Evolutionary conservation across 2,113 vertebrate genomes (phyloP).

Genomic region (Lophotis ruficrista): DNA sequence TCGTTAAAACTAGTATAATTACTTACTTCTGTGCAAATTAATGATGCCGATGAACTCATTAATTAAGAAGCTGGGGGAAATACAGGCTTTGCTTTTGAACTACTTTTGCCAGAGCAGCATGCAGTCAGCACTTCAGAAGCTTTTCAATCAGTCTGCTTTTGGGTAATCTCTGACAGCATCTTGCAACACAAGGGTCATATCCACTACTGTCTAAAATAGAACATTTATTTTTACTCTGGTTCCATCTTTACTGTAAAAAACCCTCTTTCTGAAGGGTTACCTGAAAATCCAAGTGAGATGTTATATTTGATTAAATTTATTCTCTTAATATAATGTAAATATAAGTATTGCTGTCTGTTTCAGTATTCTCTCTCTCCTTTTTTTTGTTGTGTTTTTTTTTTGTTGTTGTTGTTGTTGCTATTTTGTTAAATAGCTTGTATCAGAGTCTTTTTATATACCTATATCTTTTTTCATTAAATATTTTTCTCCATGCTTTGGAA

Average conservation of each 20-base stretch:
- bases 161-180: not conserved
- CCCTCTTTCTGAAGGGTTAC: not conserved
- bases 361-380: not conserved
- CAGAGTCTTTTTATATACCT: not conserved
- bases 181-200: not conserved
- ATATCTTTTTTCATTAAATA: conserved; percentile 21
- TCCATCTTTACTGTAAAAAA: not conserved
- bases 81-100: not conserved
- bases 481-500: conserved; percentile 10
- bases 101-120: not conserved
- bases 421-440: conserved; percentile 18
- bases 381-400: not conserved
- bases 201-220: conserved; percentile 17
- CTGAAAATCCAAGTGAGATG: conserved; percentile 20
- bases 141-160: not conserved
- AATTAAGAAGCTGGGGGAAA: not conserved
- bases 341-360: not conserved
- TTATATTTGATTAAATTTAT: conserved; percentile 62
- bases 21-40: not conserved
- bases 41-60: not conserved
- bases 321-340: conserved; percentile 66
- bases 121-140: not conserved
- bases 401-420: not conserved
- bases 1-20: not conserved
- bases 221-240: not conserved